Evolutionary conservation across 2,888 invertebrate genomes (phyloP).

Genomic region (Mimumesa dahlbomi): DNA sequence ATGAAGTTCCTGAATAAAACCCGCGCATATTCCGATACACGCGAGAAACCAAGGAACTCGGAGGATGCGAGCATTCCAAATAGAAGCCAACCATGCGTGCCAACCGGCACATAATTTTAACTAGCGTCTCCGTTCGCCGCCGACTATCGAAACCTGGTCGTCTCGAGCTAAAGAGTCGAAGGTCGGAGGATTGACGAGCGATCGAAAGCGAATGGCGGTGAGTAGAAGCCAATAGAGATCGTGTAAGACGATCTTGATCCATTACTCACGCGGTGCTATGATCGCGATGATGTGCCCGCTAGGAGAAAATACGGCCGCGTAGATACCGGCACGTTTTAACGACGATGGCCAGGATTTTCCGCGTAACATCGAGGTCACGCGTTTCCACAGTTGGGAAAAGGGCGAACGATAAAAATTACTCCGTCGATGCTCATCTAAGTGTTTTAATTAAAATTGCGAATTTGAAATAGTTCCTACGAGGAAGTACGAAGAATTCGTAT

Average conservation of each 20-base stretch:
- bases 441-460: not conserved
- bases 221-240: conserved; percentile 25
- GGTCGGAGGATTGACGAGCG: conserved; percentile 50
- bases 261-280: conserved; percentile 47
- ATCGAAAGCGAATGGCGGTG: conserved; percentile 49
- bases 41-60: conserved; percentile 47
- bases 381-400: conserved; percentile 19
- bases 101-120: conserved; percentile 34
- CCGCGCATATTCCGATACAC: not conserved
- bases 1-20: not conserved
- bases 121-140: conserved; percentile 17
- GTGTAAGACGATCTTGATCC: conserved; percentile 45
- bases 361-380: conserved; percentile 56
- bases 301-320: conserved; percentile 57
- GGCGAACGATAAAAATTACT: not conserved
- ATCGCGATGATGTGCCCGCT: conserved; percentile 51
- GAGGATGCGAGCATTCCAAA: conserved; percentile 35
- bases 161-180: conserved; percentile 43
- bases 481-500: not conserved
- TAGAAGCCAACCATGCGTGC: conserved; percentile 21
- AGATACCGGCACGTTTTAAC: conserved; percentile 56
- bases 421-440: not conserved
- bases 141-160: conserved; percentile 13
- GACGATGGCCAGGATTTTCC: conserved; percentile 60
- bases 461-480: not conserved